phyloP scores from a whole-genome alignment of 2,888 invertebrate genomes.

The Dascillus cervinus region DNA sequence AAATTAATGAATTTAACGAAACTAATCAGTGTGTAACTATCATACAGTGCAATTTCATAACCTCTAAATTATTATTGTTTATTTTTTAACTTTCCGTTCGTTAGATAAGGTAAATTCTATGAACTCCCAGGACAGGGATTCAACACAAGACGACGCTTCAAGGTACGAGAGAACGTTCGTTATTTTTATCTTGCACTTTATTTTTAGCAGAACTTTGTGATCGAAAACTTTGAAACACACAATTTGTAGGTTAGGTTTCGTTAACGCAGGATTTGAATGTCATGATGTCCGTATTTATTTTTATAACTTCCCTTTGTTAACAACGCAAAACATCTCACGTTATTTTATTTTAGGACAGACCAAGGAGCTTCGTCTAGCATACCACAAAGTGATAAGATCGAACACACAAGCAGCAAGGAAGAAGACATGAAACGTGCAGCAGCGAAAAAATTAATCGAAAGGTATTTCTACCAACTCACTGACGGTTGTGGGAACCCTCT shows the following conservation, averaged over 20 bases:
- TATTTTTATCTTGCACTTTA: background rate
- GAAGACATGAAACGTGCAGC: conserved; percentile 68
- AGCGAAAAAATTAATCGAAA: conserved; percentile 80
- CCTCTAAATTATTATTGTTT: conserved; percentile 14
- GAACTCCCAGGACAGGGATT: conserved; percentile 42
- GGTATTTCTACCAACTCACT: conserved; percentile 86
- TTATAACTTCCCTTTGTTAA: conserved; percentile 19
- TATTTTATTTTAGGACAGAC: conserved; percentile 34
- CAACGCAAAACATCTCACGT: conserved; percentile 8
- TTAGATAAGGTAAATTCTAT: conserved; percentile 35
- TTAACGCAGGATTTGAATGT: conserved; percentile 37
- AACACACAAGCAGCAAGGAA: conserved; percentile 36
- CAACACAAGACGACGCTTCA: conserved; percentile 46
- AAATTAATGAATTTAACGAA: too few relatives aligned
- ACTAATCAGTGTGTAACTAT: too few relatives aligned
- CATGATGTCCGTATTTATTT: conserved; percentile 25
- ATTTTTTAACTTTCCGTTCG: conserved; percentile 15
- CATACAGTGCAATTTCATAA: too few relatives aligned
- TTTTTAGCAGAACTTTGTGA: background rate
- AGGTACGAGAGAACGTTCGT: conserved; percentile 32
- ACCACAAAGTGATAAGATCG: conserved; percentile 22
- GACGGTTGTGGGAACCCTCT: conserved; percentile 87
- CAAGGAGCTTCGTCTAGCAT: conserved; percentile 40
- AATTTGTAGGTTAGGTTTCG: conserved; percentile 35
- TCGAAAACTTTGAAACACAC: conserved; percentile 4